A percentile compares a stretch with the other conserved stretches of the same genome.
Evolutionary conservation across 2,888 invertebrate species (phyloP).

Genomic region (Pachycephus smyrnensis): DNA sequence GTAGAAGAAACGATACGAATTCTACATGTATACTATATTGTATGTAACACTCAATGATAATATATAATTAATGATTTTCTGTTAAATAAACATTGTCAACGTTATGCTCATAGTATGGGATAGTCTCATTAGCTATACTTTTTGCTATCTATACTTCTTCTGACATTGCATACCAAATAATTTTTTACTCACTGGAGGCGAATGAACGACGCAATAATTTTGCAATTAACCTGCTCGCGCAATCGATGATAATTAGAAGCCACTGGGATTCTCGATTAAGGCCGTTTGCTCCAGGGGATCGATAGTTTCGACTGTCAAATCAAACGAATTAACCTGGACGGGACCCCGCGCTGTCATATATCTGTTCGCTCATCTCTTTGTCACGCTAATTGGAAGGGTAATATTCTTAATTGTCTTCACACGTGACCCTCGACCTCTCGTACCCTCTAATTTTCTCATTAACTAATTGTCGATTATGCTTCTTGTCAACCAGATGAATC

Average conservation of each 20-base stretch:
- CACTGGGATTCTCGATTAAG: slow-evolving; percentile 5
- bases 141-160: neutral
- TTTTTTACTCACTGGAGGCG: neutral
- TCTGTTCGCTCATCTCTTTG: neutral
- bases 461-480: neutral
- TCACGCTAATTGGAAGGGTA: slow-evolving; percentile 31
- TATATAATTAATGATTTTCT: no score
- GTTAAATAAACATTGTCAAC: no score
- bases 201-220: slow-evolving; percentile 17
- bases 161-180: neutral
- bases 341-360: neutral
- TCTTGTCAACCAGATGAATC: neutral
- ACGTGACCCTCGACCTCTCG: neutral
- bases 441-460: neutral
- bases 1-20: no score
- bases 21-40: no score
- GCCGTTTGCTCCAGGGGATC: neutral
- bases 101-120: no score
- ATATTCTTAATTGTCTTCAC: slow-evolving; percentile 18
- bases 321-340: neutral
- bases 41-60: no score
- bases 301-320: neutral
- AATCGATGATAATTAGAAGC: slow-evolving; percentile 39
- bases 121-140: no score
- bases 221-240: slow-evolving; percentile 33